These are phyloP conservation scores for Cyanoderma ruficeps DNA, from an alignment of 2,113 vertebrate genomes.

Conservation along the genomic window DNA sequence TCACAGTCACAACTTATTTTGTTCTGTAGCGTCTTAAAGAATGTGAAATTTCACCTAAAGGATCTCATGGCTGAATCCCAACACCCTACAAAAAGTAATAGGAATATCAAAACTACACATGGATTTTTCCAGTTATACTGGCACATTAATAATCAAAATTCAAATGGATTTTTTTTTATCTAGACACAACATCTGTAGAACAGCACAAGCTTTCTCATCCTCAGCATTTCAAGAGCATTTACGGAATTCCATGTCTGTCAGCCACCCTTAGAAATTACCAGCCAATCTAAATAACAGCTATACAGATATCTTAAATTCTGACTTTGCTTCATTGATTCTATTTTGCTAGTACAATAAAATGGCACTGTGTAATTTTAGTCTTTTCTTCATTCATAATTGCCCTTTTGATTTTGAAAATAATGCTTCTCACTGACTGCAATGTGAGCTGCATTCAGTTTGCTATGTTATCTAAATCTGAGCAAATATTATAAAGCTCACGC, in stretches of 20 bases:
- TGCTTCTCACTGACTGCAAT: constrained; percentile 46
- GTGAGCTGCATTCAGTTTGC: constrained; percentile 62
- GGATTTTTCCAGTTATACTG: neutral
- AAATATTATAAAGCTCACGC: constrained; percentile 34
- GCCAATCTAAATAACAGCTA: constrained; percentile 17
- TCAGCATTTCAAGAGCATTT: constrained; percentile 1
- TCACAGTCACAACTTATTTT: neutral
- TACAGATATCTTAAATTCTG: neutral
- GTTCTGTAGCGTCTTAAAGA: neutral
- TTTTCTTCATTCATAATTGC: constrained; percentile 68
- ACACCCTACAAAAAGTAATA: neutral
- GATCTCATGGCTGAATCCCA: neutral
- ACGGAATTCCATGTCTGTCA: constrained; percentile 41
- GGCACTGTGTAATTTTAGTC: constrained; percentile 39
- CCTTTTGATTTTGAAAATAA: constrained; percentile 71
- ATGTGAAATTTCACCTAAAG: neutral
- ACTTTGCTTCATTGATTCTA: constrained; percentile 17
- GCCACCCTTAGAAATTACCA: neutral
- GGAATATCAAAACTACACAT: neutral
- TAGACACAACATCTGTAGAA: neutral
- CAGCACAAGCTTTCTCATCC: neutral
- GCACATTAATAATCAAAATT: neutral
- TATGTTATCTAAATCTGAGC: constrained; percentile 63
- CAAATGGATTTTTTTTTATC: neutral
- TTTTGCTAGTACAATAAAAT: constrained; percentile 43